Evolutionary conservation across 2,888 invertebrate genomes (phyloP), one percentile per base, ranked within the genome.

Genomic region (Schrankia costaestrigalis): DNA sequence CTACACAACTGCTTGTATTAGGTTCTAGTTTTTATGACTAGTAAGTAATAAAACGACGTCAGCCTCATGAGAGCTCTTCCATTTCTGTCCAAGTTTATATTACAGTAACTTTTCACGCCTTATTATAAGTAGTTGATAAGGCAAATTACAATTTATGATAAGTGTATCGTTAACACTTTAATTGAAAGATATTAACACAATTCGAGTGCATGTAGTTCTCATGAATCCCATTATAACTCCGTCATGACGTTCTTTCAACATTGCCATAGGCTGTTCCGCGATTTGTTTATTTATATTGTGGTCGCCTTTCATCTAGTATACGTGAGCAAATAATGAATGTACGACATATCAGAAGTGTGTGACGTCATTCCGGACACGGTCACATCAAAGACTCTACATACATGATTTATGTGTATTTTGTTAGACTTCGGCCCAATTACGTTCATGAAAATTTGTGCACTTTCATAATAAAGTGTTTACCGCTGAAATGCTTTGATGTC

Each of bases 301-400:
- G 69, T 63, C 71, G 75, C 80, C 84, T 85, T 86, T 85, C 85
- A 86, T 86, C 85, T 81, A 78, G 56, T 73, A 72, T 79, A 81
- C 80, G 83, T 85, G 84, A 81, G 79, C 72, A 80, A 86, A 85
- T 85, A 82, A 84, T 78, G 77, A 82, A 80, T 83, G 83, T 79
- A 81, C 63, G 75, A 79, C 82, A 78, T 80, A 80, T 78, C 72
- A 74, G 67, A 54, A 63, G 67, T 41, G 47, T 51, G 60, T 67
- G 84, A 83, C 86, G 83, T 83, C 83, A 82, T 61, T 52, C 72
- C 78, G 78, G 82, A 84, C 81, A 78, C 76, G 79, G 71, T 49
- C 70, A 86, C 83, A 78, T 86, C 86, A 86, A 86, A 86, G 84
- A 67, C 55, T 56, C 49, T 54, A 64, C 70, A 53, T 62, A 56